A percentile compares a stretch with the other conserved stretches of the same genome.
phyloP scores from a whole-genome alignment of 2,888 invertebrate species.

The Scaptomyza caliginosa region DNA sequence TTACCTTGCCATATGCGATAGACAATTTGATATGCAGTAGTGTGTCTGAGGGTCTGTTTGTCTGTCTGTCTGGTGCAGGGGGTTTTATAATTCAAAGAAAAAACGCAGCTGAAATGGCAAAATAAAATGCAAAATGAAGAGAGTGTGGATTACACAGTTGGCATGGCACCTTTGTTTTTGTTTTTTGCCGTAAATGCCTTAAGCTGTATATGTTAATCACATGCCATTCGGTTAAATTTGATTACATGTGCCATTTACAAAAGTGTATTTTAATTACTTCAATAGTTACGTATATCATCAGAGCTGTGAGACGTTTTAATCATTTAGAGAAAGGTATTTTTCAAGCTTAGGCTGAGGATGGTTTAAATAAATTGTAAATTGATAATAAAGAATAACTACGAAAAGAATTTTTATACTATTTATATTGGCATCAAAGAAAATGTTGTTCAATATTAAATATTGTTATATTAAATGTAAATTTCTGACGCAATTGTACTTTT shows the following conservation, averaged over 20 bases:
- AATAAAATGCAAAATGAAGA: constrained; percentile 51
- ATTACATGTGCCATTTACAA: not conserved
- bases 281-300: not conserved
- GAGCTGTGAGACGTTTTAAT: not conserved
- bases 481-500: too few relatives aligned
- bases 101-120: constrained; percentile 54
- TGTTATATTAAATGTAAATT: too few relatives aligned
- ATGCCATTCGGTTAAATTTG: not conserved
- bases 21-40: constrained; percentile 67
- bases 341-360: too few relatives aligned
- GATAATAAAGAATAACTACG: not conserved
- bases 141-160: constrained; percentile 64
- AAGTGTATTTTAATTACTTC: not conserved
- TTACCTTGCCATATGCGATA: constrained; percentile 65
- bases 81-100: constrained; percentile 73
- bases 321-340: not conserved
- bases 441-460: too few relatives aligned
- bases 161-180: constrained; percentile 62
- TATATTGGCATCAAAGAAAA: too few relatives aligned
- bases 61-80: constrained; percentile 10
- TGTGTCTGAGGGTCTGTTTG: constrained; percentile 19
- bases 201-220: constrained; percentile 6
- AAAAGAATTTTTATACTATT: too few relatives aligned
- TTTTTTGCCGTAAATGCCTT: constrained; percentile 11
- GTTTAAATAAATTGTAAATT: not conserved